phyloP scores from a whole-genome alignment of 2,113 vertebrate genomes.

The Lagenorhynchus albirostris region DNA sequence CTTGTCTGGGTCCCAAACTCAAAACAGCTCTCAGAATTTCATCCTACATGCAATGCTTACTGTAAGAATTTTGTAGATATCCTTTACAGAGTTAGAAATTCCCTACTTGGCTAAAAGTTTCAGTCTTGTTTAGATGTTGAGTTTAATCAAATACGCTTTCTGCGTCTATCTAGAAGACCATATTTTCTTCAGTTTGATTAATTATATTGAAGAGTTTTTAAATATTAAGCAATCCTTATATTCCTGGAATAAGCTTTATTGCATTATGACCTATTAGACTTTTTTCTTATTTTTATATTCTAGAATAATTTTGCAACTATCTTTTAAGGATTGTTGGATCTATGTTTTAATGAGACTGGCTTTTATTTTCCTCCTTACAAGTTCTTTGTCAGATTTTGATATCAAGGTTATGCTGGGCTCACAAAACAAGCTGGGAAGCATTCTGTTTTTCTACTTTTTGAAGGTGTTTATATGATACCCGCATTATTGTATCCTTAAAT shows the following conservation, averaged over 20 bases:
- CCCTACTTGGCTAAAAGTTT: not conserved
- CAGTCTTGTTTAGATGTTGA: not conserved
- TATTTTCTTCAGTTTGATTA: not conserved
- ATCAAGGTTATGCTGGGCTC: not conserved
- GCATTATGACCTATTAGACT: not conserved
- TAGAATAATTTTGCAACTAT: not conserved
- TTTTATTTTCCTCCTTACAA: not conserved
- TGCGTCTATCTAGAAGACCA: not conserved
- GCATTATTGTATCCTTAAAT: not conserved
- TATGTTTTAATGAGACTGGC: not conserved
- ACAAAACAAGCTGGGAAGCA: not conserved
- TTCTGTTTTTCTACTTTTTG: not conserved
- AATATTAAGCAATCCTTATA: not conserved
- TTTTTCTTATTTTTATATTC: not conserved
- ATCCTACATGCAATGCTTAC: not conserved
- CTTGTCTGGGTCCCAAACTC: not conserved
- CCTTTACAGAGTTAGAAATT: slow-evolving; percentile 3
- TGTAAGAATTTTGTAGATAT: not conserved
- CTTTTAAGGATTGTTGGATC: not conserved
- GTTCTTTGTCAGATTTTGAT: not conserved
- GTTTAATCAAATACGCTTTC: slow-evolving; percentile 17
- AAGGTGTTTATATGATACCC: not conserved
- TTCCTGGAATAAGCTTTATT: not conserved
- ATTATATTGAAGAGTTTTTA: not conserved
- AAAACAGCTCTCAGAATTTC: not conserved